phyloP scores from a whole-genome alignment of 2,797 vertebrate genomes.

The Hafferia zeledoni region DNA sequence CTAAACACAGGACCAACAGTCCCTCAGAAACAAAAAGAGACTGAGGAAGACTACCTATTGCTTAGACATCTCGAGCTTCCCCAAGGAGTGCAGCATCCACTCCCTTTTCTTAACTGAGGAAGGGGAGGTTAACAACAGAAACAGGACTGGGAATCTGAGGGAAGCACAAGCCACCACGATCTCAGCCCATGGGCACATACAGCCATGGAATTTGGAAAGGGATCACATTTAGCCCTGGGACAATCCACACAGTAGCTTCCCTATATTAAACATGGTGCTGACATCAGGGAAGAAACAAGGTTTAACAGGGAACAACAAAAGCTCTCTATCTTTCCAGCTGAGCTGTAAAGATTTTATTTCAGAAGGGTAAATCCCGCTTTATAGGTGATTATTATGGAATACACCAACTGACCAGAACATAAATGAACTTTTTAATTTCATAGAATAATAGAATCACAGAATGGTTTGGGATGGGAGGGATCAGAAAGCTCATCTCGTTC shows the following conservation, averaged over 20 bases:
- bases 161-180: neutral
- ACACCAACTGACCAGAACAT: neutral
- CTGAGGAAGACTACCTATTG: neutral
- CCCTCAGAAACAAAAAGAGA: neutral
- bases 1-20: neutral
- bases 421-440: neutral
- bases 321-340: neutral
- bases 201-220: neutral
- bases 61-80: neutral
- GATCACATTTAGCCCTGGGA: neutral
- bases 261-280: neutral
- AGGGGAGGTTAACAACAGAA: neutral
- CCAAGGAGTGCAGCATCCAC: neutral
- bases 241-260: neutral
- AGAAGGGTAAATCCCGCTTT: neutral
- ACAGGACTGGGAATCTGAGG: neutral
- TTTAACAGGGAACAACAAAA: neutral
- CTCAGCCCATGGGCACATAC: neutral
- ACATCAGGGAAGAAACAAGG: neutral
- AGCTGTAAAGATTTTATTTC: neutral
- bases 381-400: neutral
- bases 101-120: neutral
- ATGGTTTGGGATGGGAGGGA: neutral
- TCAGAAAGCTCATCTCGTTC: neutral
- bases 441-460: neutral